A percentile compares a stretch with the other conserved stretches of the same genome.
Conservation (phyloP, 2,888 invertebrate genomes). For the Drosophila ustulata region DNA sequence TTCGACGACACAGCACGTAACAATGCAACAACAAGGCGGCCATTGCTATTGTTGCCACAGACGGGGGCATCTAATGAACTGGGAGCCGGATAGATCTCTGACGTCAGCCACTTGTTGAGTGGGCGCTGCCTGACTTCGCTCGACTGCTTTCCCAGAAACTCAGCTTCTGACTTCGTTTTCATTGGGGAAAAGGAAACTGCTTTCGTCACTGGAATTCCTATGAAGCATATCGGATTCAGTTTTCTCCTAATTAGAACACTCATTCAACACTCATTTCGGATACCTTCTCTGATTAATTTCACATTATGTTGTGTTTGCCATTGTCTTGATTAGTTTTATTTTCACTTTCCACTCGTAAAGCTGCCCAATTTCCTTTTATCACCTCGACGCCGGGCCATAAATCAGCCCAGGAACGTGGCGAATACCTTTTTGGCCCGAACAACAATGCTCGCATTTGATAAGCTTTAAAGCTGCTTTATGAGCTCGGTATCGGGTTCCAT, state of each 20-base stretch:
- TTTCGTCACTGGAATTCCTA: neutral
- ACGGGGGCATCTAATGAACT: conserved; percentile 11
- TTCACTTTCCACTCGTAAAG: conserved; percentile 17
- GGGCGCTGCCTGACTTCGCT: no score
- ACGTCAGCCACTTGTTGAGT: conserved; percentile 7
- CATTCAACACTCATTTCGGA: neutral
- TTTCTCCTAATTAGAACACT: neutral
- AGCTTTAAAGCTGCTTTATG: conserved; percentile 38
- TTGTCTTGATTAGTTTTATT: conserved; percentile 9
- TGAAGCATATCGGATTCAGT: neutral
- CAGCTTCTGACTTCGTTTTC: no score
- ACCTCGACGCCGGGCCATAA: conserved; percentile 5
- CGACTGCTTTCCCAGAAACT: neutral
- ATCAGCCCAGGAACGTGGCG: conserved; percentile 20
- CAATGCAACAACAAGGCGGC: conserved; percentile 19
- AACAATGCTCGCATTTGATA: conserved; percentile 22
- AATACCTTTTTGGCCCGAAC: neutral
- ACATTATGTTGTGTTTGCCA: neutral
- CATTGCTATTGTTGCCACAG: conserved; percentile 9
- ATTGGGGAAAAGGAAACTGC: no score
- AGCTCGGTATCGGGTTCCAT: conserved; percentile 19
- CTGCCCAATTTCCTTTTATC: conserved; percentile 6
- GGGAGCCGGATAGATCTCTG: conserved; percentile 7
- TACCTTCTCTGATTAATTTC: neutral
- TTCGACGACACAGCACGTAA: conserved; percentile 10